Evolutionary conservation across 2,888 invertebrate species (phyloP), one percentile per base, ranked within the genome.

Genomic region (Myopa tessellatipennis): DNA sequence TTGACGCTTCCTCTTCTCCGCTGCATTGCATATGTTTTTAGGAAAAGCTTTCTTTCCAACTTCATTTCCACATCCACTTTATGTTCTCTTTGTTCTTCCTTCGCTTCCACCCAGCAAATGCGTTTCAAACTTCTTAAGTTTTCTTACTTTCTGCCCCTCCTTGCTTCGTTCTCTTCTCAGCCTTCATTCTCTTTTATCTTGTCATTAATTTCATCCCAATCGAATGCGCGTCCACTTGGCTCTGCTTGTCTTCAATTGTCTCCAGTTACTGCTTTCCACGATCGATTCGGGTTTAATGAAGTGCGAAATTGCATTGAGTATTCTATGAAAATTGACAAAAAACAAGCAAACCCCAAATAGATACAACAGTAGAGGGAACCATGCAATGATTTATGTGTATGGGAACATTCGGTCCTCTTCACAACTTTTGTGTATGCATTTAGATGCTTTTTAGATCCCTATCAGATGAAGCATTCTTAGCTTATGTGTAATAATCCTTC

Each of bases 271-370:
- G 34, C 34, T 71, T 55, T 8, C 45, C 0, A 10, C 45, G 45
- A 45, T 34, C 12, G 61, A 26, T 55, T 69, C 71, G 61, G 65
- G 60, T 55, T 78, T 75, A 78, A 78, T 80, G 80, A 80, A 80
- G 73, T 79, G 77, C 68, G 60, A 77, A 77, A 80, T 80, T 77
- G 77, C 75, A 77, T 80, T 78, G 78, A 80, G 75, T 78, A 63
- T 77, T 73, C 55, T 65, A 45, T 71, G 34, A 71, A 71, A 70
- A 61, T 69, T 40, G 45, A 40, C 38, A 58, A 71, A 6, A 61
- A 26, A 18, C 14, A 26, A 45, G 26, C 38, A 18, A 45, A 0
- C 5, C 18, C 1, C 1, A 26, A 26, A 26, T 26, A 26, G 26
- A 26, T 26, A 67, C 34, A 67, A 12, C 67, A 61, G 16, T 14